Conservation (phyloP, 2,797 vertebrate species). For the Alectoris magna region DNA sequence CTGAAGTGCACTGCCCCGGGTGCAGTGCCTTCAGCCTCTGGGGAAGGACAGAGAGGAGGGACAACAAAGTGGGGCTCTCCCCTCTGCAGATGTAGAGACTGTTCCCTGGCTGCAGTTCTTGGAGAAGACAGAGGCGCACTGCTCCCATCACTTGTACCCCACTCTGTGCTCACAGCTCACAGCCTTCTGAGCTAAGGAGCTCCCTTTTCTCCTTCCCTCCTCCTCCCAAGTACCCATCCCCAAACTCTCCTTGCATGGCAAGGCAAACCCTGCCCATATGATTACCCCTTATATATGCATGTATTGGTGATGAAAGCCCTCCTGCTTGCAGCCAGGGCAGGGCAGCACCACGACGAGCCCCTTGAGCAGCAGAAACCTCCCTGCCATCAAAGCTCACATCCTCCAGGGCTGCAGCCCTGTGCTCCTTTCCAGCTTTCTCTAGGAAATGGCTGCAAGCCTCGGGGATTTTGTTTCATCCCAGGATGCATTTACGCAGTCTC, state of each 20-base stretch:
- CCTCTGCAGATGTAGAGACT: rapidly evolving
- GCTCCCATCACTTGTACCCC: background rate
- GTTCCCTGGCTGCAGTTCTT: background rate
- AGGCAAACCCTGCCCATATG: background rate
- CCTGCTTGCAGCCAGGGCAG: background rate
- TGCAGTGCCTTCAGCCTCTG: rapidly evolving
- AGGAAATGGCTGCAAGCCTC: background rate
- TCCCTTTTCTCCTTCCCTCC: background rate
- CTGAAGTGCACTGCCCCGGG: background rate
- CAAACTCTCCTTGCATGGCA: background rate
- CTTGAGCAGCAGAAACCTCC: background rate
- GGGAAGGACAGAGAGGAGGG: background rate
- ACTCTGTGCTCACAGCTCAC: background rate
- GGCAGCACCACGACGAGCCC: background rate
- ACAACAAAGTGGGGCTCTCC: rapidly evolving
- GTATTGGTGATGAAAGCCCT: background rate
- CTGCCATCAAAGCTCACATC: background rate
- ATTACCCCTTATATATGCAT: rapidly evolving
- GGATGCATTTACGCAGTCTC: background rate
- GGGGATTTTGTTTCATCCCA: background rate
- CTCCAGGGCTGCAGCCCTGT: rapidly evolving
- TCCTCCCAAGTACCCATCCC: rapidly evolving
- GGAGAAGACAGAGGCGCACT: background rate
- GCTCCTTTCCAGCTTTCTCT: background rate
- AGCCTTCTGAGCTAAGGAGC: background rate